These are phyloP conservation scores for Ginglymostoma cirratum DNA, from an alignment of 2,113 vertebrate species.

Conservation along the genomic window DNA sequence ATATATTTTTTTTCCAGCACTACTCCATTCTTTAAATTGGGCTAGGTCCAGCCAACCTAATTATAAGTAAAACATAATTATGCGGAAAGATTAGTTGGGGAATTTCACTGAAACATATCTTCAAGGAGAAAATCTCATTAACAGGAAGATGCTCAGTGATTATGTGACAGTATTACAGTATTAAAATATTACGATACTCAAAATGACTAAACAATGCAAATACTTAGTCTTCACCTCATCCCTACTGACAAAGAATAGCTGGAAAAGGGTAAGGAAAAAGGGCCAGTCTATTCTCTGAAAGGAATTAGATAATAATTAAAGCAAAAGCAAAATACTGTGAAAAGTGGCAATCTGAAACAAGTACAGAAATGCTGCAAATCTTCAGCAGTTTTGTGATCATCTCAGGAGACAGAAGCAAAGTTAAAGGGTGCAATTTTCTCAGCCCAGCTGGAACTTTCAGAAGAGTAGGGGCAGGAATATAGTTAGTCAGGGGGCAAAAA, in stretches of 20 bases:
- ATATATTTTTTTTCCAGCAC: not conserved
- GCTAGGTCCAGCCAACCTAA: not conserved
- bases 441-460: too few relatives aligned
- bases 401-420: too few relatives aligned
- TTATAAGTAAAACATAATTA: not conserved
- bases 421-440: too few relatives aligned
- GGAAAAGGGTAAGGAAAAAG: not conserved
- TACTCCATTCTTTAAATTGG: not conserved
- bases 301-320: not conserved
- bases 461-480: too few relatives aligned
- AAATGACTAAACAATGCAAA: not conserved
- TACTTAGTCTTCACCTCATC: not conserved
- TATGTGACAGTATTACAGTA: not conserved
- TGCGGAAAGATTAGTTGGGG: not conserved
- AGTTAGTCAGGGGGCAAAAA: too few relatives aligned
- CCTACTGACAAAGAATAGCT: not conserved
- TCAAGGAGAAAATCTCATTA: constrained; percentile 14
- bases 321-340: too few relatives aligned
- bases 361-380: too few relatives aligned
- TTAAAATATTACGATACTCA: not conserved
- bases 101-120: not conserved
- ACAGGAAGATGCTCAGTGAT: not conserved
- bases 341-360: too few relatives aligned
- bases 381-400: too few relatives aligned
- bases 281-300: not conserved